Evolutionary conservation across 2,888 invertebrate genomes (phyloP).

Genomic region (Campoplex nolae): DNA sequence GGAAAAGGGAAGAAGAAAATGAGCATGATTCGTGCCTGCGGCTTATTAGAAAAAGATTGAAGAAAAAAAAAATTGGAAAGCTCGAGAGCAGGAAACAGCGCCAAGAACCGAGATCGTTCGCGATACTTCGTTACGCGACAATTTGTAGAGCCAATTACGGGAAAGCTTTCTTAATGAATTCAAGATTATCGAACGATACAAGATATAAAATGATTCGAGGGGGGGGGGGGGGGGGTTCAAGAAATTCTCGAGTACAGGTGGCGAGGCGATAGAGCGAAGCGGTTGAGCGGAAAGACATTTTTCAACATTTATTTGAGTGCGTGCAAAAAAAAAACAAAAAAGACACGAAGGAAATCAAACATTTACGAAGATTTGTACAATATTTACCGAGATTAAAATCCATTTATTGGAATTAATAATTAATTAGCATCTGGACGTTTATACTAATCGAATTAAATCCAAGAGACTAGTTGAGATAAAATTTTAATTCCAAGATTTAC

Average conservation of each 20-base stretch:
- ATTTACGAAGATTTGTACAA: background rate
- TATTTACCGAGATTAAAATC: background rate
- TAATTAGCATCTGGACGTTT: background rate
- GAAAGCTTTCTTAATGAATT: conserved; percentile 47
- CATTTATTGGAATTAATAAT: background rate
- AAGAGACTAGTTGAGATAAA: background rate
- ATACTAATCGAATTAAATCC: background rate
- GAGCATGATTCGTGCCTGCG: conserved; percentile 45
- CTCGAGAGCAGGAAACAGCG: conserved; percentile 31
- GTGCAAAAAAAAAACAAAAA: background rate
- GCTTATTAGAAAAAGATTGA: conserved; percentile 47
- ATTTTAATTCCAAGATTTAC: background rate
- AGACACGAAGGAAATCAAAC: background rate
- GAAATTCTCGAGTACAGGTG: conserved; percentile 43
- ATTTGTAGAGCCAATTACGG: conserved; percentile 17
- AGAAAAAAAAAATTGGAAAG: background rate
- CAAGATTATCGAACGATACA: conserved; percentile 57
- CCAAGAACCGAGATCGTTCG: background rate
- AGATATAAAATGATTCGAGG: conserved; percentile 18
- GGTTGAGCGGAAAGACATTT: background rate
- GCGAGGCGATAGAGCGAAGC: conserved; percentile 18
- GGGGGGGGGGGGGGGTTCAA: background rate
- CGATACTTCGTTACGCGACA: conserved; percentile 31
- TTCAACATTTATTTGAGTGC: conserved; percentile 1
- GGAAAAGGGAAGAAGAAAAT: conserved; percentile 28